Base-by-base conservation (phyloP, 2,888 invertebrate species). In the Cheilosia variabilis region DNA sequence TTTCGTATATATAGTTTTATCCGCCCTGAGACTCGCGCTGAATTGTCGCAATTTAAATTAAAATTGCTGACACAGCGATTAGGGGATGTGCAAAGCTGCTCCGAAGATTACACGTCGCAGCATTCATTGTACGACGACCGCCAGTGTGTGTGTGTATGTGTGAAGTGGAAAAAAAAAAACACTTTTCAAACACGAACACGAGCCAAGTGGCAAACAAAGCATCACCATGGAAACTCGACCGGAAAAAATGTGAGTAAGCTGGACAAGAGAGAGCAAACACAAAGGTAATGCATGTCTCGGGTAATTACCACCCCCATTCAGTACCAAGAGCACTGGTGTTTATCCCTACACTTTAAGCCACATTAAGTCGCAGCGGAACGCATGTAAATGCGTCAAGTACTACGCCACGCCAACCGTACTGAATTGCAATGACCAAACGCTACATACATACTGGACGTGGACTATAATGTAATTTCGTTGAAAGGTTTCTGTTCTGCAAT, bases 51-150 rank as follows among this genome's bases (percentile, higher is more conserved):
- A 84, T 79, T 80, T 71, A 75, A 75, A 84, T 68, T 45, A 68
- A 79, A 76, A 53, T 65, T 43, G 80, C 65, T 84, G 84, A 84
- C 84, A 80, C 6, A 62, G 37, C 69, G 79, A 79, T 79, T 80
- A 80, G 69, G 75, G 37, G 31, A 27, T 75, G 45, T 58, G 65
- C 50, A 68, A 79, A 75, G 68, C 55, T 62, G 45, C 27, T 41
- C 5, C 62, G 43, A 60, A 65, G 76, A 69, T 84, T 73, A 75
- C 79, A 79, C 68, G 55, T 24, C 60, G 37, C 41, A 34, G 58
- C 62, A 73, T 31, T 27, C 50, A 19, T 15, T 47, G 47, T 63
- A 4, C 27, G 7, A 15, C 9, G 4, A 6, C 9, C 17, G 6
- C 22, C 41, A 41, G 37, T 19, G 37, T 27, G 53, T 62, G 24